Evolutionary conservation across 2,888 invertebrate genomes (phyloP).

Genomic region (Tenthredo notha): DNA sequence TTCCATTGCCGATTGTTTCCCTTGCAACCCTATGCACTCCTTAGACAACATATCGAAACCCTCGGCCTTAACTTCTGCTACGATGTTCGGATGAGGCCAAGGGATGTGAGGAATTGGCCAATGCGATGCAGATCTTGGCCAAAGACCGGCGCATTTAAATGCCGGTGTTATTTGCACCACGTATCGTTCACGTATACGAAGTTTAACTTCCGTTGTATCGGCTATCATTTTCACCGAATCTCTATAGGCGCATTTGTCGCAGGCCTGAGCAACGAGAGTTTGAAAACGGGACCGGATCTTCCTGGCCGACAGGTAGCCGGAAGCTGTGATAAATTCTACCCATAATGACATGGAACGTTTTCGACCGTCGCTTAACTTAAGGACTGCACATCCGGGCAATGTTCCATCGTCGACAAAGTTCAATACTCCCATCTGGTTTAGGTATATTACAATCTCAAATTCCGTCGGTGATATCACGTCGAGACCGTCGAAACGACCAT

Average conservation of each 20-base stretch:
- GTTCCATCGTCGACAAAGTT: constrained; percentile 98
- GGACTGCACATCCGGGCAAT: constrained; percentile 94
- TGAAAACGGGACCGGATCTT: constrained; percentile 97
- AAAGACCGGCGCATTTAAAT: constrained; percentile 95
- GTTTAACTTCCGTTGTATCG: constrained; percentile 95
- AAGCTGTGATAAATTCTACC: constrained; percentile 98
- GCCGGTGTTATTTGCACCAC: constrained; percentile 97
- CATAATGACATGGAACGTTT: constrained; percentile 98
- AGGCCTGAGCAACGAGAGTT: constrained; percentile 92
- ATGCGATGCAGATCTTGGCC: constrained; percentile 96
- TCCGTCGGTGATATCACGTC: constrained; percentile 95
- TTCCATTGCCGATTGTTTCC: constrained; percentile 94
- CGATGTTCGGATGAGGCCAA: constrained; percentile 95
- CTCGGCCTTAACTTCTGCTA: constrained; percentile 95
- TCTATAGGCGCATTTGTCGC: constrained; percentile 95
- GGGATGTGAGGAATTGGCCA: constrained; percentile 95
- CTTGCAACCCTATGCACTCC: constrained; percentile 89
- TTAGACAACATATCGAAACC: constrained; percentile 96
- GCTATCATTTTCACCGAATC: constrained; percentile 97
- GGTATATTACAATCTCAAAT: constrained; percentile 95
- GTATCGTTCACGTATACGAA: constrained; percentile 92
- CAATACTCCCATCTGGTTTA: constrained; percentile 98
- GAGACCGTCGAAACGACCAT: constrained; percentile 95
- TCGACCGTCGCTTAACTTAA: constrained; percentile 96
- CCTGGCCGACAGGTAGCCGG: constrained; percentile 94